A percentile compares a stretch with the other conserved stretches of the same genome.
phyloP scores from a whole-genome alignment of 2,113 vertebrate species.

The Pavo muticus region DNA sequence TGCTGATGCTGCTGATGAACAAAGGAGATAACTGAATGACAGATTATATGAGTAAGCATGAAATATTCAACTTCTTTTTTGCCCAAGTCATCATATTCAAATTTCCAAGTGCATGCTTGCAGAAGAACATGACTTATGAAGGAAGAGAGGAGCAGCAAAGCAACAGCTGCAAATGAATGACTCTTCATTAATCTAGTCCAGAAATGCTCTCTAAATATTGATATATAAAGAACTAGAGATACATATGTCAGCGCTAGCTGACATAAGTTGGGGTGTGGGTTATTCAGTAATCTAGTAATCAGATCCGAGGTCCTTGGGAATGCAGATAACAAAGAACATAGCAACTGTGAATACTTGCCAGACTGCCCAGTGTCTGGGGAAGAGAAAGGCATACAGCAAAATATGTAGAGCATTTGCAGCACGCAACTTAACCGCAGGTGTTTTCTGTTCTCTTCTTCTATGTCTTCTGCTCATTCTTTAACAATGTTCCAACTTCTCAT shows the following conservation, averaged over 20 bases:
- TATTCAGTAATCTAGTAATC: background rate
- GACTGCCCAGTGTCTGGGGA: background rate
- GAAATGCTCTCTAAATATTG: background rate
- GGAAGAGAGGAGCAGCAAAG: background rate
- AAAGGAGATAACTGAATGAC: background rate
- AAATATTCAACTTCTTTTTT: background rate
- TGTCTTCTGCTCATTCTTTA: background rate
- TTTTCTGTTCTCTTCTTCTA: background rate
- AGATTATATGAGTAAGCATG: background rate
- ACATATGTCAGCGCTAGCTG: background rate
- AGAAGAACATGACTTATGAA: background rate
- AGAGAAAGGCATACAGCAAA: slow-evolving; percentile 10
- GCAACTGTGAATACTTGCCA: background rate
- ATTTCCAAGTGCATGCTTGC: background rate
- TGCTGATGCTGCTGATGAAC: background rate
- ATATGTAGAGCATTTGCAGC: slow-evolving; percentile 5
- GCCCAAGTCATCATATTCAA: background rate
- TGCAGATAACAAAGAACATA: slow-evolving; percentile 40
- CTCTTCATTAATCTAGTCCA: background rate
- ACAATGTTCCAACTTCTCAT: background rate
- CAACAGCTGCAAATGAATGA: background rate
- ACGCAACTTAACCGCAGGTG: background rate
- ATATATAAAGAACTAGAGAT: background rate
- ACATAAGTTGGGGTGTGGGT: background rate
- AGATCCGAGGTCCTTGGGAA: background rate